Percentiles rank a stretch among this genome's conserved stretches.
Conservation (phyloP, 1,140 invertebrate species). For the Stegodyphus dumicola region DNA sequence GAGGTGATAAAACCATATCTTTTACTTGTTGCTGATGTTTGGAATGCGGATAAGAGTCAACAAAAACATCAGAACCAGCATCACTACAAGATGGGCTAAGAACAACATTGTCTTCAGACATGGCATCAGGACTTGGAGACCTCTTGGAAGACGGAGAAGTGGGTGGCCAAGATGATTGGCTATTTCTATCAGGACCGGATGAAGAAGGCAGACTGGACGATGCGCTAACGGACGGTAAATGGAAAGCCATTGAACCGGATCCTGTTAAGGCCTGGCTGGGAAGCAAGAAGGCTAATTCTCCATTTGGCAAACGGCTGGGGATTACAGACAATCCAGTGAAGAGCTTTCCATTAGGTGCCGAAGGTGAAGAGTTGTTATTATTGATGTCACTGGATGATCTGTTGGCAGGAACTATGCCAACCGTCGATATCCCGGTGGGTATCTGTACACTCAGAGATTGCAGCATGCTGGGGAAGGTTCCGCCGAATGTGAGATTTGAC, state of each 20-base stretch:
- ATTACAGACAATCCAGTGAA: slow-evolving; percentile 76
- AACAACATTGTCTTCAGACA: slow-evolving; percentile 42
- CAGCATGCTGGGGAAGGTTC: slow-evolving; percentile 31
- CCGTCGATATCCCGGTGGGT: slow-evolving; percentile 22
- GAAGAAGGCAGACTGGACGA: slow-evolving; percentile 46
- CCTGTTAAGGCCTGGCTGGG: slow-evolving; percentile 67
- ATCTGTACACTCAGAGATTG: slow-evolving; percentile 60
- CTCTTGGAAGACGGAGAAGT: slow-evolving; percentile 37
- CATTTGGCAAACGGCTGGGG: slow-evolving; percentile 76
- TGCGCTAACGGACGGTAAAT: slow-evolving; percentile 27
- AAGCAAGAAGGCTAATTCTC: slow-evolving; percentile 75
- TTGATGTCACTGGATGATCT: slow-evolving; percentile 29
- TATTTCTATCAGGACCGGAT: slow-evolving; percentile 35
- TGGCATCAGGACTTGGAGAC: slow-evolving; percentile 49
- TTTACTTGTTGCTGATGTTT: slow-evolving; percentile 12
- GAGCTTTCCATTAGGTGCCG: slow-evolving; percentile 20
- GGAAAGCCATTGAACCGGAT: slow-evolving; percentile 14
- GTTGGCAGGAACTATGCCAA: slow-evolving; percentile 18
- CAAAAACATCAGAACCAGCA: slow-evolving; percentile 47
- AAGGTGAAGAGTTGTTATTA: slow-evolving; percentile 36
- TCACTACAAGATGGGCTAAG: slow-evolving; percentile 57
- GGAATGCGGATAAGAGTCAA: slow-evolving; percentile 29
- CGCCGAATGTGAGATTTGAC: not conserved
- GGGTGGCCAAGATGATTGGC: slow-evolving; percentile 35
- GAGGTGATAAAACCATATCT: not conserved